phyloP scores from a whole-genome alignment of 1,140 invertebrate species.

The Vanessa atalanta region DNA sequence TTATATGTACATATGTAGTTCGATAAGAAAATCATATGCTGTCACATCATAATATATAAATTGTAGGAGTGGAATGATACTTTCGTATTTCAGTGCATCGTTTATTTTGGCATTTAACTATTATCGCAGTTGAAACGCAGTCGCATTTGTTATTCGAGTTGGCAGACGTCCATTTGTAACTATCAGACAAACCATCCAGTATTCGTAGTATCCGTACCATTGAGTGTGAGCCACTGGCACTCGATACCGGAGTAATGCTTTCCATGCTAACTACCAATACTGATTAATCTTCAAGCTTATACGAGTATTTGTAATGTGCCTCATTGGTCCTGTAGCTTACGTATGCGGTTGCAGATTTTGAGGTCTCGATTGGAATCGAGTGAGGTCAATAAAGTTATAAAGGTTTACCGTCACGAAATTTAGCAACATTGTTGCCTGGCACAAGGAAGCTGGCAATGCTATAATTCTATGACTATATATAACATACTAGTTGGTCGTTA shows the following conservation, averaged over 20 bases:
- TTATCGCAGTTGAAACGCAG: conserved; percentile 42
- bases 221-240: conserved; percentile 27
- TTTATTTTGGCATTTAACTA: conserved; percentile 41
- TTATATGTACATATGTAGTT: background rate
- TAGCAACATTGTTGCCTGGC: too few species aligned
- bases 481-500: too few species aligned
- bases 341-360: too few species aligned
- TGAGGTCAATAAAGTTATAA: too few species aligned
- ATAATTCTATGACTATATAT: too few species aligned
- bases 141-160: conserved; percentile 51
- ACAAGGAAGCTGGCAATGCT: too few species aligned
- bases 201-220: conserved; percentile 32
- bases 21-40: background rate
- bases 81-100: conserved; percentile 12
- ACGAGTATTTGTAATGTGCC: background rate
- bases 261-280: conserved; percentile 8
- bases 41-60: background rate
- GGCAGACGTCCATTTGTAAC: conserved; percentile 63
- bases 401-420: too few species aligned
- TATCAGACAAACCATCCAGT: conserved; percentile 53
- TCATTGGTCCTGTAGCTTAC: too few species aligned
- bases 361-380: too few species aligned
- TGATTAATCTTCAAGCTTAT: background rate
- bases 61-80: background rate
- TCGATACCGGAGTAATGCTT: conserved; percentile 18